These are phyloP conservation scores for Nemotelus nigrinus DNA, from an alignment of 2,888 invertebrate species.

Conservation along the genomic window DNA sequence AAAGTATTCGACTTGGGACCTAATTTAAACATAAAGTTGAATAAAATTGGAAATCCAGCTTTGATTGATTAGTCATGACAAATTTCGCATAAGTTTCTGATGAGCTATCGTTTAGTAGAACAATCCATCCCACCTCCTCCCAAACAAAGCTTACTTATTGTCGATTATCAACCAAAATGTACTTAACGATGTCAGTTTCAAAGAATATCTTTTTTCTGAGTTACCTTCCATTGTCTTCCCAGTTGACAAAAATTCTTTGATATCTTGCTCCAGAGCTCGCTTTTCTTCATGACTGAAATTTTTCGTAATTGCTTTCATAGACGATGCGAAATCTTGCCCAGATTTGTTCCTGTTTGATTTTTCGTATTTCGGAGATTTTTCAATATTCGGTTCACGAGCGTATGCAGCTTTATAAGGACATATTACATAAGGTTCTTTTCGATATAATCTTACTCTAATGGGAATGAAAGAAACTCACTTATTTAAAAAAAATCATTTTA, in stretches of 20 bases:
- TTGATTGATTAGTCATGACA: too few relatives aligned
- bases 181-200: too few relatives aligned
- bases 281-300: constrained; percentile 30
- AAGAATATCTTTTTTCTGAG: neutral
- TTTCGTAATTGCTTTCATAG: constrained; percentile 21
- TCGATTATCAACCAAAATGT: too few relatives aligned
- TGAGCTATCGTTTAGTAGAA: too few relatives aligned
- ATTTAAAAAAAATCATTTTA: neutral
- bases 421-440: neutral
- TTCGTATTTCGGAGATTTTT: neutral
- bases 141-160: too few relatives aligned
- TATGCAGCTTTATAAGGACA: neutral
- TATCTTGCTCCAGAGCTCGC: constrained; percentile 22
- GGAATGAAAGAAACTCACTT: neutral
- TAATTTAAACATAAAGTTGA: neutral
- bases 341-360: neutral
- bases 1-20: constrained; percentile 11
- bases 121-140: too few relatives aligned
- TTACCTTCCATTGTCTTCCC: neutral
- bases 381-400: neutral
- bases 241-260: constrained; percentile 38
- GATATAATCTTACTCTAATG: neutral
- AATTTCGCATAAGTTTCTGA: too few relatives aligned
- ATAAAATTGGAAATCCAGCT: too few relatives aligned
- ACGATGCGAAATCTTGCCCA: neutral